These are phyloP conservation scores for Apamea epomidion DNA, from an alignment of 2,888 invertebrate species.

Conservation along the genomic window DNA sequence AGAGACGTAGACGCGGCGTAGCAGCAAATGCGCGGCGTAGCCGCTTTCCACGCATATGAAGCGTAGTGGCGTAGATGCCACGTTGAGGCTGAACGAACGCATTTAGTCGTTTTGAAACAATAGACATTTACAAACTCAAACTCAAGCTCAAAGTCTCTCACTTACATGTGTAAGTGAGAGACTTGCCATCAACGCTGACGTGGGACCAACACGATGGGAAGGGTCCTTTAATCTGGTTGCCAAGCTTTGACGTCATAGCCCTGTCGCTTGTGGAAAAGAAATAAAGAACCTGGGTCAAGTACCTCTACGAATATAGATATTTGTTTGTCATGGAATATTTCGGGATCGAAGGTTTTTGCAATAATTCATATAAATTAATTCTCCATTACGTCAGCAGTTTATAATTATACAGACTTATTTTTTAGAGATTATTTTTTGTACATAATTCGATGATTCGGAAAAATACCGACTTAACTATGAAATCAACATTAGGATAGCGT, in stretches of 20 bases:
- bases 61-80: neutral
- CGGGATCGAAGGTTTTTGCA: conserved; percentile 16
- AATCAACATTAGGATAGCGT: conserved; percentile 5
- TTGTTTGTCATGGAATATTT: conserved; percentile 39
- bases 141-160: too few relatives aligned
- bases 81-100: neutral
- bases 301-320: conserved; percentile 33
- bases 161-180: neutral
- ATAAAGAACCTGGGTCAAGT: conserved; percentile 8
- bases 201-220: neutral
- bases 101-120: neutral
- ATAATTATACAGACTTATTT: conserved; percentile 30
- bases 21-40: too few relatives aligned
- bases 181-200: too few relatives aligned
- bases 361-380: neutral
- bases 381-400: conserved; percentile 32
- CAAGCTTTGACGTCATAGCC: conserved; percentile 40
- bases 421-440: conserved; percentile 11
- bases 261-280: conserved; percentile 20
- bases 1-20: too few relatives aligned
- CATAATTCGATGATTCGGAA: conserved; percentile 12
- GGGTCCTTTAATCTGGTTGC: conserved; percentile 36
- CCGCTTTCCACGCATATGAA: too few relatives aligned
- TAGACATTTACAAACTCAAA: too few relatives aligned
- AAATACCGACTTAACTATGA: conserved; percentile 8